Evolutionary conservation across 2,797 vertebrate genomes (phyloP), one percentile per base, ranked within the genome.

Genomic region (Arremon aurantiirostris): DNA sequence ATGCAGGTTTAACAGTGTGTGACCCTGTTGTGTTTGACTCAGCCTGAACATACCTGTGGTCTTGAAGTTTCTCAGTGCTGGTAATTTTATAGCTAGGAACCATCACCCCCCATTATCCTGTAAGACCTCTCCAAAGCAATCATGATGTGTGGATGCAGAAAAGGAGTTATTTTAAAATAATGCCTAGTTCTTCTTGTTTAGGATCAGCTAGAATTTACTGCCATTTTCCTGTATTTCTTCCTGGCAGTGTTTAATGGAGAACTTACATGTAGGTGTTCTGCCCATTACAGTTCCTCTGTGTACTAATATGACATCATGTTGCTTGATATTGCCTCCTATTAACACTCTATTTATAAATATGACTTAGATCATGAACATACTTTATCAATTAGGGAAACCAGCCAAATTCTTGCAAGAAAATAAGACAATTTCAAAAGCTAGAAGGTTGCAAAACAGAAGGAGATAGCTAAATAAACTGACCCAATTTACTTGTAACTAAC

Each of bases 1-100:
- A 89, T 56, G 70, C 64, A 97, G 94, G 78, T 94, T 97, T 96
- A 97, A 90, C 50, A 72, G 77, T 84, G 39, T 81, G 92, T 42
- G 75, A 95, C 86, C 95, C 91, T 85, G 81, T 81, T 53, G 73
- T 90, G 90, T 71, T 90, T 94, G 94, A 94, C 76, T 92, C 60
- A 85, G 76, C 65, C 75, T 84, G 92, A 93, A 91, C 93, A 95
- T 61, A 97, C 63, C 90, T 49, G 39, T 88, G 82, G 89, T 89
- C 78, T 97, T 85, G 84, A 92, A 82, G 49, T 91, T 95, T 73
- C 39, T 64, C 64, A 72, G 64, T 1, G 9, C 49, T 65, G 28
- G 28, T 68, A 78, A 92, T 94, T 94, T 92, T 63, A 77, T 30
- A 91, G 55, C 59, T 55, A 75, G 88, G 44, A 78, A 79, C 39